These are phyloP conservation scores for Corythornis madagascariensis DNA, from an alignment of 2,113 vertebrate species.

Conservation along the genomic window DNA sequence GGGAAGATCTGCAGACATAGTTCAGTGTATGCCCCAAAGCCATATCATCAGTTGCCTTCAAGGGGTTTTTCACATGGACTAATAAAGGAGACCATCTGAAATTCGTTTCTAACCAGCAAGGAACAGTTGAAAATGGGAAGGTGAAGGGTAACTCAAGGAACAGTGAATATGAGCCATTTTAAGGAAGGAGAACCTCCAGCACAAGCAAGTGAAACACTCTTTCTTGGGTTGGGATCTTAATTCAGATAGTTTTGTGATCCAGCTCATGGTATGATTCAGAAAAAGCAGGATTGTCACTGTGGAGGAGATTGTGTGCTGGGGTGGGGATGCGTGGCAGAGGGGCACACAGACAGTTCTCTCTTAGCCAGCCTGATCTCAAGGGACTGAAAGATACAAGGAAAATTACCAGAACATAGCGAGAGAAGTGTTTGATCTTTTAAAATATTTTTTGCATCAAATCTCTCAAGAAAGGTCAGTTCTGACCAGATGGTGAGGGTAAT, in stretches of 20 bases:
- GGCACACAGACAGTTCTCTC: background rate
- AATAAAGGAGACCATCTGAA: background rate
- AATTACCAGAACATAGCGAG: background rate
- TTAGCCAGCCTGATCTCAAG: background rate
- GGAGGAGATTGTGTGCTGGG: background rate
- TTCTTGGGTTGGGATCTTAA: background rate
- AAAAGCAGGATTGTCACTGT: accelerated
- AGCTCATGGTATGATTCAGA: accelerated
- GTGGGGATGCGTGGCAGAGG: accelerated
- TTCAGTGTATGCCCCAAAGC: background rate
- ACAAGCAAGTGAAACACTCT: background rate
- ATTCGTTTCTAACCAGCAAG: background rate
- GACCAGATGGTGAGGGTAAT: background rate
- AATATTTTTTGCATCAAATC: background rate
- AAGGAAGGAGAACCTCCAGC: background rate
- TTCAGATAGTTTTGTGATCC: background rate
- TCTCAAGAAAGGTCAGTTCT: background rate
- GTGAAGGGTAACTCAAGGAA: background rate
- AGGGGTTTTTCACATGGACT: accelerated
- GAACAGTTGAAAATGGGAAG: background rate
- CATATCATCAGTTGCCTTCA: accelerated
- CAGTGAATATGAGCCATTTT: accelerated
- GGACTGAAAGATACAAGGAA: background rate
- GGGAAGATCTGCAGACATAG: background rate
- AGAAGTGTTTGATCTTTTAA: background rate